Evolutionary conservation across 1,140 invertebrate species (phyloP).

Genomic region (Diachasmimorpha longicaudata): DNA sequence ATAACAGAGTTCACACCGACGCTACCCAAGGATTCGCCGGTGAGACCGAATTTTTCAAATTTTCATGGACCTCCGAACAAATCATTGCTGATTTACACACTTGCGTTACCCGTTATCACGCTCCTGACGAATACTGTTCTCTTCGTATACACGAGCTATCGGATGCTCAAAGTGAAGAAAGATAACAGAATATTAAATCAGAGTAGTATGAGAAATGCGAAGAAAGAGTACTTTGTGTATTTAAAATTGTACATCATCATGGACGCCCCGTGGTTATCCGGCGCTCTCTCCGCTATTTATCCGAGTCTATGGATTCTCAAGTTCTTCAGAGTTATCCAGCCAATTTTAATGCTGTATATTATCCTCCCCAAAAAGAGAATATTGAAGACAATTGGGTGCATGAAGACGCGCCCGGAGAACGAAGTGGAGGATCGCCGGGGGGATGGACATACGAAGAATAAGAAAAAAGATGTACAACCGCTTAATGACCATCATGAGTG

Average conservation of each 20-base stretch:
- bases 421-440: background rate
- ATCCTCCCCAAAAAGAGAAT: slow-evolving; percentile 41
- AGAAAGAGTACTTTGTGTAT: slow-evolving; percentile 45
- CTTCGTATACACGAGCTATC: slow-evolving; percentile 45
- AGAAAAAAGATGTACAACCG: background rate
- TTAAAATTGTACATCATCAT: slow-evolving; percentile 47
- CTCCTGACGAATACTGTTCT: slow-evolving; percentile 38
- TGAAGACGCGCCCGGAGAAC: background rate
- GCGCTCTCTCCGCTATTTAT: slow-evolving; percentile 41
- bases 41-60: slow-evolving; percentile 45
- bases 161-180: slow-evolving; percentile 35
- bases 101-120: slow-evolving; percentile 33
- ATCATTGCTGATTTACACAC: slow-evolving; percentile 40
- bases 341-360: slow-evolving; percentile 43
- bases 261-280: slow-evolving; percentile 47
- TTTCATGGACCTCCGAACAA: slow-evolving; percentile 35
- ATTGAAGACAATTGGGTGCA: slow-evolving; percentile 1
- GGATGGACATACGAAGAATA: background rate
- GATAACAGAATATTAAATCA: slow-evolving; percentile 28
- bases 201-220: slow-evolving; percentile 30
- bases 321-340: slow-evolving; percentile 45
- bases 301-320: slow-evolving; percentile 48
- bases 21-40: slow-evolving; percentile 36
- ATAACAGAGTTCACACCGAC: slow-evolving; percentile 39
- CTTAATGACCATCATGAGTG: background rate